Evolutionary conservation across 2,888 invertebrate species (phyloP), one percentile per base, ranked within the genome.

Genomic region (Lissocephala sabroskyi): DNA sequence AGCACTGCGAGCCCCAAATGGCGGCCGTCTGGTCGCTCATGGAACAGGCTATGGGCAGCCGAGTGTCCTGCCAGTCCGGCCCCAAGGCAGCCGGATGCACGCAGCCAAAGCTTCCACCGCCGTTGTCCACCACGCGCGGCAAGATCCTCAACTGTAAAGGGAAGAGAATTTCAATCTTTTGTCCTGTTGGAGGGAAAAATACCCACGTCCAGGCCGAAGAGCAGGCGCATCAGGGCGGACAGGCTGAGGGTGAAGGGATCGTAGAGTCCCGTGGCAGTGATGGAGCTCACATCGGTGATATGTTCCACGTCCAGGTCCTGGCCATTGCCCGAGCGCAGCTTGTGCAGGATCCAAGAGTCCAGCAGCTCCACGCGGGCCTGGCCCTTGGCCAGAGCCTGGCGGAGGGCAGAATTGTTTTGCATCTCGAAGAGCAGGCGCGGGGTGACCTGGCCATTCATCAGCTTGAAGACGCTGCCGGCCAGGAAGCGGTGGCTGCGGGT

Each of bases 271-370:
- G 97, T 96, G 1, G 95, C 92, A 28, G 96, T 93, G 1, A 95
- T 95, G 64, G 92, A 94, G 0, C 95, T 94, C n/a, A 92, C 90
- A 79, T 99, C 98, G 0, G 94, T 93, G 49, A 94, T 89, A 82
- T 94, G 94, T 28, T 82, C 79, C 2, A 80, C 67, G 45, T 65
- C 50, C 2, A 64, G 45, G 32, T 75, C 53, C 1, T 49, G 13
- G 1, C 68, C 65, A 39, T 75, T 73, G 5, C 84, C 84, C 6
- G 80, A 79, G 10, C 81, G 92, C 43, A 97, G 86, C 86, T 92
- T 94, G 86, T 95, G 92, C 45, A 97, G 81, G 41, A 98, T 86
- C 96, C 97, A 99, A 0, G 96, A 94, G 80, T 98, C 98, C 45
- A 98, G 86, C 1, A 96, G 93, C 4, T 96, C 94, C 83, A 95